Conservation (phyloP, 2,888 invertebrate species). For the Tholera decimalis region DNA sequence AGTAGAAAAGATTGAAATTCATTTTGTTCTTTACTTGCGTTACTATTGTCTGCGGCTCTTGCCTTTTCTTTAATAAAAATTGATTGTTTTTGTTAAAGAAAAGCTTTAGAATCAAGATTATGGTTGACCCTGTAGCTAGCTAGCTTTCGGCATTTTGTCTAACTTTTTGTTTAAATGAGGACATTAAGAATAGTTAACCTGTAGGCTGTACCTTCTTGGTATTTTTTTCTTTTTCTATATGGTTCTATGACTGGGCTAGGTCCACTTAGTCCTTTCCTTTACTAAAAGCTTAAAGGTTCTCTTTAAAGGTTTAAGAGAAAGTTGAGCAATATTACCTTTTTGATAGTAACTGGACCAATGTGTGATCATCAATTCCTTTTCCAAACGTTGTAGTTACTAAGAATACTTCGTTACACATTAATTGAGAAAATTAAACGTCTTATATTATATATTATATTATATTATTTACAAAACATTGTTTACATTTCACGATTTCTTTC, state of each 20-base stretch:
- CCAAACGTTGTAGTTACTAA: not conserved
- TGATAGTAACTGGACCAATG: not conserved
- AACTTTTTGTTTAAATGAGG: constrained; percentile 20
- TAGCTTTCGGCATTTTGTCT: constrained; percentile 23
- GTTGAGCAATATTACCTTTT: not conserved
- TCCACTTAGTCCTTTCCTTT: not conserved
- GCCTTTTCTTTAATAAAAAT: constrained; percentile 53
- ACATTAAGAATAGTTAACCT: constrained; percentile 11
- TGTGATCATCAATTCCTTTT: not conserved
- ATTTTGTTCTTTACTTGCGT: constrained; percentile 50
- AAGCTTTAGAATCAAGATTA: constrained; percentile 46
- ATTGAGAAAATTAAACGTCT: too few relatives aligned
- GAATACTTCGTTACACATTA: not conserved
- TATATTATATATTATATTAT: too few relatives aligned
- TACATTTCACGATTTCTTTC: not conserved
- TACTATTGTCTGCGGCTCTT: constrained; percentile 54
- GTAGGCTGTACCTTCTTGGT: not conserved
- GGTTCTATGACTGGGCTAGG: not conserved
- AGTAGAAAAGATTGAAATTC: constrained; percentile 57
- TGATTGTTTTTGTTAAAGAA: constrained; percentile 57
- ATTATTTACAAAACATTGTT: not conserved
- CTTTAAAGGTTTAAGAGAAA: not conserved
- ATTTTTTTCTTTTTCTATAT: not conserved
- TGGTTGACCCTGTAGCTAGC: constrained; percentile 15
- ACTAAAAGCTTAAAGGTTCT: not conserved